Evolutionary conservation across 1,140 invertebrate species (phyloP).

Genomic region (Papilio machaon): DNA sequence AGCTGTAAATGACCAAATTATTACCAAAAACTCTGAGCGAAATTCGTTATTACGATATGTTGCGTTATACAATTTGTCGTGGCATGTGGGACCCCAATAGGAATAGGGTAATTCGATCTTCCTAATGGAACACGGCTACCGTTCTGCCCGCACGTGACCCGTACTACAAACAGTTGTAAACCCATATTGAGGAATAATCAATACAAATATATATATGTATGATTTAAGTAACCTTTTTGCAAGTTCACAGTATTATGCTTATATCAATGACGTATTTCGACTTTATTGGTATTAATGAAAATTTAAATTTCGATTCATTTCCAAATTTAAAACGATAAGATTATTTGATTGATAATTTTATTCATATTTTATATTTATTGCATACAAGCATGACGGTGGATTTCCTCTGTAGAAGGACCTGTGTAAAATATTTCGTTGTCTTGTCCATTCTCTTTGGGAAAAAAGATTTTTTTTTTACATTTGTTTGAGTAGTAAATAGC

Average conservation of each 20-base stretch:
- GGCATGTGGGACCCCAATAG: conserved; percentile 31
- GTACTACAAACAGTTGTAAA: conserved; percentile 28
- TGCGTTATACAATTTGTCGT: conserved; percentile 31
- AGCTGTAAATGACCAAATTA: no score
- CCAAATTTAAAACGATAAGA: neutral
- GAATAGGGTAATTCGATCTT: conserved; percentile 36
- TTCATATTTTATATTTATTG: neutral
- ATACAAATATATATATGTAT: neutral
- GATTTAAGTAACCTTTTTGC: no score
- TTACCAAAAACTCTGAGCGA: neutral
- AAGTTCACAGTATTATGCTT: neutral
- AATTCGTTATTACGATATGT: conserved; percentile 6
- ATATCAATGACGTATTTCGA: no score
- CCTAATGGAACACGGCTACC: conserved; percentile 37
- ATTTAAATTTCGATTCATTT: no score
- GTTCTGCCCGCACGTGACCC: conserved; percentile 28
- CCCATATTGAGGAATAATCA: conserved; percentile 3
- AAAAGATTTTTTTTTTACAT: no score
- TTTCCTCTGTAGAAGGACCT: neutral
- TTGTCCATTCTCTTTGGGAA: no score
- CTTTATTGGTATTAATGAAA: no score
- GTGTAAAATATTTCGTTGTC: neutral
- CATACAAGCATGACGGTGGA: neutral
- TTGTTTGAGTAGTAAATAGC: no score
- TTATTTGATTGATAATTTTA: neutral